Evolutionary conservation across 2,113 vertebrate genomes (phyloP).

Genomic region (Electrona antarctica): DNA sequence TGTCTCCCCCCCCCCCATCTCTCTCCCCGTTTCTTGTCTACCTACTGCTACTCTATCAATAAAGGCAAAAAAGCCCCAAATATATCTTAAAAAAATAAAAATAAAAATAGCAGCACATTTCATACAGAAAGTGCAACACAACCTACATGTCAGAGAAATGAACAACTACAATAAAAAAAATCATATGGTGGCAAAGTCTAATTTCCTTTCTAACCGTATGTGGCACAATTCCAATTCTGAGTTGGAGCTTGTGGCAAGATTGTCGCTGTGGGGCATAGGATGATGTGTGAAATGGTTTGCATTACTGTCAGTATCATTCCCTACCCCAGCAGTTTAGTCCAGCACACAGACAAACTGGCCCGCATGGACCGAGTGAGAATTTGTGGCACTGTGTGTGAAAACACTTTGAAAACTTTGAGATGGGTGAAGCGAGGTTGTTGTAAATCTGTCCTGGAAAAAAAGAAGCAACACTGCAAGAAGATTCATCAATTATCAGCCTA

Average conservation of each 20-base stretch:
- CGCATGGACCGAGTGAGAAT: neutral
- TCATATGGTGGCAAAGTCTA: constrained; percentile 28
- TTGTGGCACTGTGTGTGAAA: constrained; percentile 20
- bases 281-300: constrained; percentile 77
- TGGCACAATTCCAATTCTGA: constrained; percentile 26
- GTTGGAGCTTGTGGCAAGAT: constrained; percentile 44
- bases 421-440: constrained; percentile 19
- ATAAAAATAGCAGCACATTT: no score
- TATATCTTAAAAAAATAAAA: no score
- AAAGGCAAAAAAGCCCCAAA: no score
- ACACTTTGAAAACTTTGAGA: constrained; percentile 13
- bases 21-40: no score
- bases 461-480: neutral
- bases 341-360: constrained; percentile 10
- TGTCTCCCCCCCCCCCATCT: no score
- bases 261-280: constrained; percentile 65
- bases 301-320: constrained; percentile 55
- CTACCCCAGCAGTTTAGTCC: constrained; percentile 25
- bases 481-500: constrained; percentile 28
- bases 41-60: no score
- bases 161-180: neutral
- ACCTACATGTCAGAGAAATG: no score
- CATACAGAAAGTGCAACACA: no score
- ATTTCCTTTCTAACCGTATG: constrained; percentile 46
- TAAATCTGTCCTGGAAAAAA: constrained; percentile 28